phyloP scores from a whole-genome alignment of 2,797 vertebrate species.

The Potorous gilbertii region DNA sequence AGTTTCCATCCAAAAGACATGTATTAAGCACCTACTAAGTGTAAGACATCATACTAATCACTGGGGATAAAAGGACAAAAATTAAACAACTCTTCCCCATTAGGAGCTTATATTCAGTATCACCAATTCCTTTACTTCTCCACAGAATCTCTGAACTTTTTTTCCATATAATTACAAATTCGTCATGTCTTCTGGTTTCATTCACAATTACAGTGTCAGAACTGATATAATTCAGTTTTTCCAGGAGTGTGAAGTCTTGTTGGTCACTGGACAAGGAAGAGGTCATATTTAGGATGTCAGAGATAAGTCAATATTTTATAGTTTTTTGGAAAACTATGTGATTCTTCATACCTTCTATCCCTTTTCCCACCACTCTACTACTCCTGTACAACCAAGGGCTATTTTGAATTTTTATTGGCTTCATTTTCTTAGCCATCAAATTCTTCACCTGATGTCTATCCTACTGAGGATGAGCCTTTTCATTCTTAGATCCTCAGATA shows the following conservation, averaged over 20 bases:
- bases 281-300: neutral
- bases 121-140: neutral
- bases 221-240: too few relatives aligned
- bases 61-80: too few relatives aligned
- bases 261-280: neutral
- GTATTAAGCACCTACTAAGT: too few relatives aligned
- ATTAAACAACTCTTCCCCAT: too few relatives aligned
- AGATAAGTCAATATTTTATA: neutral
- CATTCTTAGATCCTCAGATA: neutral
- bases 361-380: neutral
- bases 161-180: neutral
- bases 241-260: neutral
- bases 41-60: too few relatives aligned
- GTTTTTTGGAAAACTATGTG: neutral
- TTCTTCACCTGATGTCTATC: neutral
- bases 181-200: neutral
- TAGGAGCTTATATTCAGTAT: too few relatives aligned
- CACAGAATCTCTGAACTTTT: neutral
- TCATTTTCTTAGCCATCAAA: neutral
- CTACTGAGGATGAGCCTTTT: neutral
- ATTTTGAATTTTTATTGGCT: neutral
- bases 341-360: neutral
- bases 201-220: neutral
- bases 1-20: too few relatives aligned
- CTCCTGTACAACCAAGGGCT: neutral